Conservation (phyloP, 2,113 vertebrate genomes). For the Loxodonta africana region DNA sequence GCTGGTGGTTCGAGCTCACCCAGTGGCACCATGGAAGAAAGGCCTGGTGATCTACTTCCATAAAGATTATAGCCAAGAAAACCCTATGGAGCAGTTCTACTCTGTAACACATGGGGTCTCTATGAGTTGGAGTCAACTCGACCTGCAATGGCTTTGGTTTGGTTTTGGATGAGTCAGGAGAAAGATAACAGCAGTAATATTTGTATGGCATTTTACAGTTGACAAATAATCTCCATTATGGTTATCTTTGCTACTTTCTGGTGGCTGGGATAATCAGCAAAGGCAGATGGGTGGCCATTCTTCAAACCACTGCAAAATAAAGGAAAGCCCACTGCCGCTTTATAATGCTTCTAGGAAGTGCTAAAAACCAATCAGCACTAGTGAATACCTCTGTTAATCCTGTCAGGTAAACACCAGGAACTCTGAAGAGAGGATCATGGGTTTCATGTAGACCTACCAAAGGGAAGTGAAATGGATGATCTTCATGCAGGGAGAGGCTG, state of each 20-base stretch:
- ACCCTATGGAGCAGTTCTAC: background rate
- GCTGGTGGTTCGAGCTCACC: too few relatives aligned
- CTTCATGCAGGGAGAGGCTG: background rate
- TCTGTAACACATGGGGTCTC: background rate
- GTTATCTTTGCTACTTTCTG: background rate
- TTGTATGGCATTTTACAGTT: background rate
- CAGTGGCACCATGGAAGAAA: too few relatives aligned
- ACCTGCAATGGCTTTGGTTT: too few relatives aligned
- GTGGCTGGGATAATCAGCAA: background rate
- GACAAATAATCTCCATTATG: background rate
- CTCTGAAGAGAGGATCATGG: accelerated
- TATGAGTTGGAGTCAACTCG: background rate
- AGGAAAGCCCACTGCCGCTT: background rate
- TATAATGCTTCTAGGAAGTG: background rate
- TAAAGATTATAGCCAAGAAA: too few relatives aligned
- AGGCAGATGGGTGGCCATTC: background rate
- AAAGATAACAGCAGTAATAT: background rate
- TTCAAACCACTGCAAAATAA: background rate
- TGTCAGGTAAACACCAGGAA: background rate
- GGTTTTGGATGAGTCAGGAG: background rate
- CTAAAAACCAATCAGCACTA: background rate
- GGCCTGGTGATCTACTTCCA: too few relatives aligned
- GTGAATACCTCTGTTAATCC: background rate
- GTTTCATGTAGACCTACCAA: background rate
- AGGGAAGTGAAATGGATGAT: background rate